Percentiles rank a stretch among this genome's conserved stretches.
phyloP scores from a whole-genome alignment of 1,140 invertebrate species.

The Uloborus diversus region DNA sequence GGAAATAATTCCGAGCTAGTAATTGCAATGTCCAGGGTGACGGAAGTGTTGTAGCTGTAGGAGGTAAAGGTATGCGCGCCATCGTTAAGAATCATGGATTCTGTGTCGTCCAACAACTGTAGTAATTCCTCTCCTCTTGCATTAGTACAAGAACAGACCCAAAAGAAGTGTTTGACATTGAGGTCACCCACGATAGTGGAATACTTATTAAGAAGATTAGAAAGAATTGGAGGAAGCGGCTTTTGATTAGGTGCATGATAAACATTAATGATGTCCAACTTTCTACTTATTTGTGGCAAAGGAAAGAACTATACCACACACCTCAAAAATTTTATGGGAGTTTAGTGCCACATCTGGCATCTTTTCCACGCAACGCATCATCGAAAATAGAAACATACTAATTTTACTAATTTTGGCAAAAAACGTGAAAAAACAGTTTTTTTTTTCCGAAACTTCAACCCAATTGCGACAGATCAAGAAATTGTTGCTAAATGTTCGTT shows the following conservation, averaged over 20 bases:
- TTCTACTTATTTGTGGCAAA: too few species aligned
- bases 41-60: not conserved
- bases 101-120: not conserved
- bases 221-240: not conserved
- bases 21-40: not conserved
- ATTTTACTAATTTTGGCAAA: too few species aligned
- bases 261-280: not conserved
- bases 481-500: too few species aligned
- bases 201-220: not conserved
- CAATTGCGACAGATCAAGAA: too few species aligned
- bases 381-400: too few species aligned
- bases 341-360: too few species aligned
- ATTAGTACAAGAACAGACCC: not conserved
- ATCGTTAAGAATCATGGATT: constrained; percentile 9
- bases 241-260: not conserved
- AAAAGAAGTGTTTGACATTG: not conserved
- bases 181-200: not conserved
- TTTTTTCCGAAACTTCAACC: too few species aligned
- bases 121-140: not conserved
- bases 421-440: too few species aligned
- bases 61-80: not conserved
- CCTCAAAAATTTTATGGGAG: too few species aligned
- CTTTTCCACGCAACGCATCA: too few species aligned
- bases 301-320: too few species aligned
- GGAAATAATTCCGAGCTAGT: not conserved